Percentiles rank a stretch among this genome's conserved stretches.
Conservation (phyloP, 2,888 invertebrate genomes). For the Drosophila flavopinicola region DNA sequence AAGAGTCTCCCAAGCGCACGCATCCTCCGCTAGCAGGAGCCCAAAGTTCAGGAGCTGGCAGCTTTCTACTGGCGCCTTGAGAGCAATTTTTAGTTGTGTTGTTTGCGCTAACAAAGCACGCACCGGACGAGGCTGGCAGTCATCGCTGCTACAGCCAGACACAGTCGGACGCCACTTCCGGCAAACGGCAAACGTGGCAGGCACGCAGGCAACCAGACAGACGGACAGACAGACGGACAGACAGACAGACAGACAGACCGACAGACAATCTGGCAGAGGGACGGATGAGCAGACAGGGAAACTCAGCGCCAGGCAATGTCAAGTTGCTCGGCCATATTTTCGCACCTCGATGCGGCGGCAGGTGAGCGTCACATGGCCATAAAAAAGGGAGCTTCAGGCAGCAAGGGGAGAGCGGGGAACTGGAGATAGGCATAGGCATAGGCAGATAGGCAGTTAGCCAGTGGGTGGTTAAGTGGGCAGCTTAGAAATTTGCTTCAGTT, state of each 20-base stretch:
- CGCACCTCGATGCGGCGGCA: conserved; percentile 55
- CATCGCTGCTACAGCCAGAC: conserved; percentile 27
- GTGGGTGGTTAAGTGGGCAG: conserved; percentile 1
- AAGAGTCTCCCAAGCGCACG: conserved; percentile 25
- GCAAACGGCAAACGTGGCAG: conserved; percentile 38
- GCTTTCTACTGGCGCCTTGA: conserved; percentile 64
- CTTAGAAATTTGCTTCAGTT: background rate
- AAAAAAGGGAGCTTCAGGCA: conserved; percentile 12
- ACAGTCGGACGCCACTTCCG: conserved; percentile 65
- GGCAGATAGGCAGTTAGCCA: background rate
- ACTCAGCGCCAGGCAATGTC: conserved; percentile 28
- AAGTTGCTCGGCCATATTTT: conserved; percentile 53
- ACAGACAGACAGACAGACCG: conserved; percentile 4
- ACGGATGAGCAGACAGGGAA: conserved; percentile 5
- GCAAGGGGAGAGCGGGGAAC: background rate
- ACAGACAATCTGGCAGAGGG: too few species aligned
- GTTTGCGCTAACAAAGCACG: conserved; percentile 72
- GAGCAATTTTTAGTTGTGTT: conserved; percentile 66
- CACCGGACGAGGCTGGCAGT: conserved; percentile 50
- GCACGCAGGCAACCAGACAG: conserved; percentile 17
- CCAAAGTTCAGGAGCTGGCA: conserved; percentile 6
- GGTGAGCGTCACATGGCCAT: conserved; percentile 27
- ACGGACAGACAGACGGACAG: too few species aligned
- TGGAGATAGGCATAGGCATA: too few species aligned
- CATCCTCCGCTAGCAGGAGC: conserved; percentile 25